phyloP scores from a whole-genome alignment of 2,113 vertebrate species.

The Beaufortia kweichowensis region DNA sequence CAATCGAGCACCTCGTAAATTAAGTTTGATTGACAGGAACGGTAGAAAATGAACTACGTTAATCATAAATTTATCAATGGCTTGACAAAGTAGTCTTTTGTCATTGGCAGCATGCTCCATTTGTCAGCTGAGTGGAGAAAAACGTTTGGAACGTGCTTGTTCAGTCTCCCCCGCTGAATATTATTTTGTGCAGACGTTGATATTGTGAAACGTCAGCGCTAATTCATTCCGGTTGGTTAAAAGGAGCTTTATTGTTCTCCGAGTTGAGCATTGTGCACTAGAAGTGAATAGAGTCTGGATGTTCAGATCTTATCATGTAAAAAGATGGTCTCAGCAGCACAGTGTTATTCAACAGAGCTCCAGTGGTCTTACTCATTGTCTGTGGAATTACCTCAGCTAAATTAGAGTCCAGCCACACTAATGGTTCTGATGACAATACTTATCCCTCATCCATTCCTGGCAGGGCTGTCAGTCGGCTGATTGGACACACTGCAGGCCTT shows the following conservation, averaged over 20 bases:
- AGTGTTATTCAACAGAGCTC: slow-evolving; percentile 43
- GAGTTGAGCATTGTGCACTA: slow-evolving; percentile 15
- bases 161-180: not conserved
- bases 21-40: not conserved
- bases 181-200: not conserved
- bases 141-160: not conserved
- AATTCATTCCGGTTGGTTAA: slow-evolving; percentile 14
- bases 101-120: not conserved
- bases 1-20: not conserved
- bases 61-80: slow-evolving; percentile 30
- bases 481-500: slow-evolving; percentile 33
- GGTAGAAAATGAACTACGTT: not conserved
- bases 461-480: slow-evolving; percentile 4
- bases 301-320: slow-evolving; percentile 41
- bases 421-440: slow-evolving; percentile 55
- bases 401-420: slow-evolving; percentile 47
- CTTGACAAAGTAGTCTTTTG: slow-evolving; percentile 9
- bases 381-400: slow-evolving; percentile 47
- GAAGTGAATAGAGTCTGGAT: not conserved
- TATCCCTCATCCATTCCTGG: slow-evolving; percentile 48
- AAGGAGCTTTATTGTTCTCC: slow-evolving; percentile 25
- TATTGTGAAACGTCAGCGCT: slow-evolving; percentile 32
- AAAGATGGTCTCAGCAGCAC: slow-evolving; percentile 30
- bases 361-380: slow-evolving; percentile 39
- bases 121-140: slow-evolving; percentile 19